These are phyloP conservation scores for Cotesia chilonis DNA, from an alignment of 1,140 invertebrate species.

Conservation along the genomic window DNA sequence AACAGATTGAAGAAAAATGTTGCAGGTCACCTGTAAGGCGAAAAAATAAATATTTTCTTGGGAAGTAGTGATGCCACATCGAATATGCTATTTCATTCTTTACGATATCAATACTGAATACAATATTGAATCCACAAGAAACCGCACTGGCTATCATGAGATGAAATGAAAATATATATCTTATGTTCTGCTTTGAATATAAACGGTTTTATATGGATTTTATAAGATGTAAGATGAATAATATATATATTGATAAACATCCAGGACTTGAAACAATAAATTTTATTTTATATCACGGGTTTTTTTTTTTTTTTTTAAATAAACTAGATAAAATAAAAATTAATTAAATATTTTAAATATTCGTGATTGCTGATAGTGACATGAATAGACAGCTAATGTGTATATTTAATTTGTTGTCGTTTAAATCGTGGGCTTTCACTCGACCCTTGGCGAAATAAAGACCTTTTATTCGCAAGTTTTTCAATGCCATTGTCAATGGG, in stretches of 20 bases:
- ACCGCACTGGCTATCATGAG: not conserved
- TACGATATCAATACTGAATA: not conserved
- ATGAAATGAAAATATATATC: not conserved
- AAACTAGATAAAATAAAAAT: not conserved
- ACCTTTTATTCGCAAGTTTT: not conserved
- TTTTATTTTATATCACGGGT: not conserved
- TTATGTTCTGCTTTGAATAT: conserved; percentile 16
- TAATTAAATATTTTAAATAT: too few species aligned
- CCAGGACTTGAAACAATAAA: not conserved
- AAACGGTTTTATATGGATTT: not conserved
- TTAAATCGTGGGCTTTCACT: conserved; percentile 18
- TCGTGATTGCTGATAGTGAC: too few species aligned
- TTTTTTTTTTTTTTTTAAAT: not conserved
- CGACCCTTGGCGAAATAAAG: not conserved
- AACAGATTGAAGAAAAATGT: too few species aligned
- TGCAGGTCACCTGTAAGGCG: not conserved
- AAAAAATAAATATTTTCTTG: conserved; percentile 16
- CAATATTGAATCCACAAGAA: conserved; percentile 23
- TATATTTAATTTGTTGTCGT: conserved; percentile 21
- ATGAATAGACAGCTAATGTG: not conserved
- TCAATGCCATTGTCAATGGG: not conserved
- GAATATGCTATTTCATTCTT: conserved; percentile 1
- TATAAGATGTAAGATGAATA: conserved; percentile 1
- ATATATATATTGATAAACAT: not conserved
- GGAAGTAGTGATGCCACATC: too few species aligned